Base-by-base conservation (phyloP, 2,797 vertebrate species). In the Leptoclinus maculatus region DNA sequence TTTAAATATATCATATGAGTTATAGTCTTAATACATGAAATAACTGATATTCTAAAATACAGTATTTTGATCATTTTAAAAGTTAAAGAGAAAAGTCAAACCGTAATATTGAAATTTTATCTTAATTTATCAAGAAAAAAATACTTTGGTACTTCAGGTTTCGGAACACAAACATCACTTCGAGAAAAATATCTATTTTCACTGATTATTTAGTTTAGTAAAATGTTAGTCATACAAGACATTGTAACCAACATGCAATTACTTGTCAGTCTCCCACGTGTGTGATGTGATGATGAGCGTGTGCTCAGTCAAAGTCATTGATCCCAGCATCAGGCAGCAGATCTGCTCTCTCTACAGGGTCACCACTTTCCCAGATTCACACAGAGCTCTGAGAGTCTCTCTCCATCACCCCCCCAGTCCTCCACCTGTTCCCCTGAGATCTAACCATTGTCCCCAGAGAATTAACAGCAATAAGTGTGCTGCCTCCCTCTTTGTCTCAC, bases 331-430 rank as follows among this genome's bases (percentile, higher is more conserved):
- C 71, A 82, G 60, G 58, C 70, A 60, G 83, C 66, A 84, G 80
- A 73, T 80, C 68, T 82, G 79, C 79, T 85, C 70, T 78, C 69
- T 58, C 53, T 56, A 51, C 74, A 77, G 82, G 83, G 86, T 92
- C 88, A 90, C 74, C 82, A 87, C 84, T 90, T 93, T 93, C 91
- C 87, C 89, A 93, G 67, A 87, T 83, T 54, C 83, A 83, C 59
- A 78, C 78, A 84, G 79, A 82, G 69, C 47, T 72, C 85, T 68
- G 25, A 56, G 29, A 49, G 68, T 47, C 53, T 70, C 79, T 29
- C 47, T 72, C 54, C 60, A 76, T 86, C 63, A 65, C 74, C 67
- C 79, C 75, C 58, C 38, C n/a, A 68, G 74, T 76, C 62, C 76
- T 81, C 88, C 53, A 54, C 23, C 53, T 54, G 53, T 3, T 54